Base-by-base conservation (phyloP, 1,140 invertebrate species). In the Drosophila takahashii region DNA sequence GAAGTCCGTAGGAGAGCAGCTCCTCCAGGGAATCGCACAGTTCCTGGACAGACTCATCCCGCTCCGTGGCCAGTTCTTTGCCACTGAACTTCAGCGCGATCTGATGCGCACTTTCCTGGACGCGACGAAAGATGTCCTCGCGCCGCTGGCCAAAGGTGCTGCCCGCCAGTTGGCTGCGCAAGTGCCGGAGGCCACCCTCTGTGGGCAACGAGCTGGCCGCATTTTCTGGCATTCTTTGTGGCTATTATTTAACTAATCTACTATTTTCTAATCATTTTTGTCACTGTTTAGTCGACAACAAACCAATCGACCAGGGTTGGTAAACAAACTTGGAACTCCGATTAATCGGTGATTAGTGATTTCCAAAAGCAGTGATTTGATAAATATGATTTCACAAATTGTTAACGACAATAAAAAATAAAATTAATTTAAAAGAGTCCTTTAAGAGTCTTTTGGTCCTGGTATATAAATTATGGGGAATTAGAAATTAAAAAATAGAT, bases 21-120 rank as follows among this genome's bases (percentile, higher is more conserved):
- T 93, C 92, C 90, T 96, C 96, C 66, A 96, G 93, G 4, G 93
- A 93, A 50, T 93, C 90, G 92, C 95, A 96, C n/a, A 94, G 66
- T n/a, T 92, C 92, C n/a, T 86, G 90, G 22, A 93, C 93, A 42
- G 78, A 94, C 36, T 92, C 92, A 90, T 97, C 96, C 47, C 94
- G 94, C 86, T 98, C 97, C 1, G 96, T 97, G 4, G 97, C 97
- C 42, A 98, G 91, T 92, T 97, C 96, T 80, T 95, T 94, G 11
- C 96, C 96, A 57, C 96, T 96, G 93, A 96, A 98, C 73, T 95
- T 93, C 59, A 94, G 91, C 50, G 95, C 95, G 76, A 95, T 96
- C 69, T 95, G 94, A 93, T 97, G 96, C 2, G 96, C 95, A 81
- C 95, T 95, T 84, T 79, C 41, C 32, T 85, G 73, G 0, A 91